phyloP scores from a whole-genome alignment of 2,113 vertebrate species.

The Cairina moschata region DNA sequence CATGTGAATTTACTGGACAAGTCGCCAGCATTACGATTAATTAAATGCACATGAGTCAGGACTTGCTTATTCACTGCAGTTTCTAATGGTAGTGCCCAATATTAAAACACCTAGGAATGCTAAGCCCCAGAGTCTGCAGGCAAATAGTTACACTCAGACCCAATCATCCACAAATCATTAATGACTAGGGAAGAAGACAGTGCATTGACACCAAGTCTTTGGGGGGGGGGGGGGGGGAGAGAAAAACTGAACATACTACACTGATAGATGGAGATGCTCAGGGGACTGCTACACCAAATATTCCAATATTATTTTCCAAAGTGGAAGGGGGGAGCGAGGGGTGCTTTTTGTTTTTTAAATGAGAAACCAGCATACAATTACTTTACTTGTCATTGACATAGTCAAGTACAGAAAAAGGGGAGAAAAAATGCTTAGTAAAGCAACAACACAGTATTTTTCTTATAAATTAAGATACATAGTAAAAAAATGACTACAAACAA shows the following conservation, averaged over 20 bases:
- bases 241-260: neutral
- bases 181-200: neutral
- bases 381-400: neutral
- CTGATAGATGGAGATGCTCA: neutral
- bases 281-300: neutral
- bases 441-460: neutral
- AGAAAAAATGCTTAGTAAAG: neutral
- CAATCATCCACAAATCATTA: neutral
- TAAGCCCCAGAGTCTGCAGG: neutral
- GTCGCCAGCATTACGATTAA: neutral
- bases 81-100: neutral
- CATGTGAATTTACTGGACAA: constrained; percentile 1
- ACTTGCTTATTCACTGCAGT: neutral
- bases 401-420: neutral
- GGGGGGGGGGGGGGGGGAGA: neutral
- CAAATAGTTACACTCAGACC: neutral
- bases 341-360: neutral
- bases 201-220: neutral
- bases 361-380: neutral
- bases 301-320: neutral
- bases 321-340: neutral
- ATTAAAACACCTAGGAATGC: neutral
- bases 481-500: neutral
- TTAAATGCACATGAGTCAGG: neutral
- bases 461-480: neutral